A percentile compares a stretch with the other conserved stretches of the same genome.
phyloP scores from a whole-genome alignment of 2,113 vertebrate species.

The Campylorhamphus procurvoides region DNA sequence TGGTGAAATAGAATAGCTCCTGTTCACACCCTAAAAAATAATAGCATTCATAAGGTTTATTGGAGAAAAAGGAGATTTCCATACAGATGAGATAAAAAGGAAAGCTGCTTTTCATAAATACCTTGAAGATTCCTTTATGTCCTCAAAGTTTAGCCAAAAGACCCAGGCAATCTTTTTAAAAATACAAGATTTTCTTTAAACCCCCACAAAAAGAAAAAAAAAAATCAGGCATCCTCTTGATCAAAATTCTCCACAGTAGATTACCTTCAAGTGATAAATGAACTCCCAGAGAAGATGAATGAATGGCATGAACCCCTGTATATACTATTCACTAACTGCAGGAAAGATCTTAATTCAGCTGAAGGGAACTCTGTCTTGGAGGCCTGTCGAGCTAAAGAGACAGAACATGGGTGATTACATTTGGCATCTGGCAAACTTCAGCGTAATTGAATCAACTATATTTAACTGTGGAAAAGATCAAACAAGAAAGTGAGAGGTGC shows the following conservation, averaged over 20 bases:
- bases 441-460: neutral
- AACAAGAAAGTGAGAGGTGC: neutral
- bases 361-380: conserved; percentile 35
- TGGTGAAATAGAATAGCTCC: neutral
- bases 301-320: conserved; percentile 33
- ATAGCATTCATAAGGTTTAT: neutral
- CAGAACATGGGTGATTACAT: conserved; percentile 36
- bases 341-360: conserved; percentile 61
- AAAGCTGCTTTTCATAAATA: conserved; percentile 6
- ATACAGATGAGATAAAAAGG: neutral
- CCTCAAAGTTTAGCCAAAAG: neutral
- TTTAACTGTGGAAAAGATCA: neutral
- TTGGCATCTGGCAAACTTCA: conserved; percentile 30
- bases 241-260: conserved; percentile 62
- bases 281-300: conserved; percentile 55
- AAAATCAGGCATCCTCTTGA: neutral
- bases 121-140: neutral
- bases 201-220: neutral
- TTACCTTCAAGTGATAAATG: conserved; percentile 60
- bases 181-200: neutral
- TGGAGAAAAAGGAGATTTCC: neutral
- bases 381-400: conserved; percentile 20
- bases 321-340: conserved; percentile 24
- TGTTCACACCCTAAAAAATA: neutral
- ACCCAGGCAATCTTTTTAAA: neutral